Evolutionary conservation across 2,797 vertebrate genomes (phyloP).

Genomic region (Pelodytes ibericus): DNA sequence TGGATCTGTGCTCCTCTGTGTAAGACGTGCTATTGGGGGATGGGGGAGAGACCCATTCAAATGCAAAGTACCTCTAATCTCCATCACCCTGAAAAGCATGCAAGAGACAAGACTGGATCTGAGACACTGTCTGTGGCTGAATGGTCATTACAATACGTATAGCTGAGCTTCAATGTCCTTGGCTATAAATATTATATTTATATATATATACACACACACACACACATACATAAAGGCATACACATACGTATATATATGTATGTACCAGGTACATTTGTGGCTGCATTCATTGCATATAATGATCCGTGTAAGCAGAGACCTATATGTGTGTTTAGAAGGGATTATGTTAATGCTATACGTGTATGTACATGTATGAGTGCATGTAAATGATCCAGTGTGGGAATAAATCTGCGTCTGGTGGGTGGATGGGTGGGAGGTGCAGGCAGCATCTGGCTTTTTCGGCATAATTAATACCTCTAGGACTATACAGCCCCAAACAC

Average conservation of each 20-base stretch:
- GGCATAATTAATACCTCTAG: conserved; percentile 47
- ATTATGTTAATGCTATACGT: not conserved
- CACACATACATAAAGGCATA: too few relatives aligned
- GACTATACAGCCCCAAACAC: conserved; percentile 27
- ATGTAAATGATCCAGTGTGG: not conserved
- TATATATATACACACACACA: not conserved
- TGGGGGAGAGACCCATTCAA: conserved; percentile 39
- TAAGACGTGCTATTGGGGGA: conserved; percentile 34
- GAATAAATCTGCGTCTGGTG: not conserved
- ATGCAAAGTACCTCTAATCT: conserved; percentile 41
- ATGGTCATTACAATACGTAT: too few relatives aligned
- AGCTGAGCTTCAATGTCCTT: too few relatives aligned
- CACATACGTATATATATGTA: not conserved
- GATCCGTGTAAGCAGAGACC: too few relatives aligned
- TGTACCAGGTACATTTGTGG: too few relatives aligned
- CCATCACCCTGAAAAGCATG: conserved; percentile 22
- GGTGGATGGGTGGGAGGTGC: conserved; percentile 28
- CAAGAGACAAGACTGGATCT: conserved; percentile 11
- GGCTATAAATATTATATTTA: too few relatives aligned
- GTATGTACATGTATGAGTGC: not conserved
- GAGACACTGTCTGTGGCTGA: conserved; percentile 1
- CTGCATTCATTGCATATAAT: too few relatives aligned
- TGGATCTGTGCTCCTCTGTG: conserved; percentile 16
- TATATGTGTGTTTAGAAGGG: not conserved
- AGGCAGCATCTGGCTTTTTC: conserved; percentile 37